These are phyloP conservation scores for Rhynchomys soricoides DNA, from an alignment of 2,113 vertebrate species.

Conservation along the genomic window DNA sequence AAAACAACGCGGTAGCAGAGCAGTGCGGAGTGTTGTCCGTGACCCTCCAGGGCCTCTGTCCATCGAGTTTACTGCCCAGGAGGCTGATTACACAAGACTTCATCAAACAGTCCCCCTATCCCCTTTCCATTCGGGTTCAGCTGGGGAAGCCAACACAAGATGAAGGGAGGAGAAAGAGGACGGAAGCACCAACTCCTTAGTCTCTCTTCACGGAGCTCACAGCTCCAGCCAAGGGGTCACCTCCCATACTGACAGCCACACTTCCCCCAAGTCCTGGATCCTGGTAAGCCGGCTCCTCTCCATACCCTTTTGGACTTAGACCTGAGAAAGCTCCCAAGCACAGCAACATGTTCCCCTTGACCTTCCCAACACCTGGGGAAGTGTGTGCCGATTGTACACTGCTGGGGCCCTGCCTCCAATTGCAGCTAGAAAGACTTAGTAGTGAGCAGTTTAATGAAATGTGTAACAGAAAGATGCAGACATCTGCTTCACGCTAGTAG, in stretches of 20 bases:
- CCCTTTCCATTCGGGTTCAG: background rate
- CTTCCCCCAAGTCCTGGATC: background rate
- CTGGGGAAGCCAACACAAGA: background rate
- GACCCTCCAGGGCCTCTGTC: background rate
- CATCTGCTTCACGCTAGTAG: background rate
- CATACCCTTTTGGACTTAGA: background rate
- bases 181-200: background rate
- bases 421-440: background rate
- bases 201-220: background rate
- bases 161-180: background rate
- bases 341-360: background rate
- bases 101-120: background rate
- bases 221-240: background rate
- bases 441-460: constrained; percentile 1
- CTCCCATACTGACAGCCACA: background rate
- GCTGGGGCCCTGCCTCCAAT: background rate
- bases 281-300: background rate
- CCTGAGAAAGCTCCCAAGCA: background rate
- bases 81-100: background rate
- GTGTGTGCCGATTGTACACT: background rate
- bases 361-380: background rate
- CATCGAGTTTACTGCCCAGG: background rate
- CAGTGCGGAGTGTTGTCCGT: background rate
- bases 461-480: background rate
- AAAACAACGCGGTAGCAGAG: background rate